Percentiles rank a stretch among this genome's conserved stretches.
These are phyloP conservation scores for Larimichthys polyactis DNA, from an alignment of 2,113 vertebrate species.

Conservation along the genomic window DNA sequence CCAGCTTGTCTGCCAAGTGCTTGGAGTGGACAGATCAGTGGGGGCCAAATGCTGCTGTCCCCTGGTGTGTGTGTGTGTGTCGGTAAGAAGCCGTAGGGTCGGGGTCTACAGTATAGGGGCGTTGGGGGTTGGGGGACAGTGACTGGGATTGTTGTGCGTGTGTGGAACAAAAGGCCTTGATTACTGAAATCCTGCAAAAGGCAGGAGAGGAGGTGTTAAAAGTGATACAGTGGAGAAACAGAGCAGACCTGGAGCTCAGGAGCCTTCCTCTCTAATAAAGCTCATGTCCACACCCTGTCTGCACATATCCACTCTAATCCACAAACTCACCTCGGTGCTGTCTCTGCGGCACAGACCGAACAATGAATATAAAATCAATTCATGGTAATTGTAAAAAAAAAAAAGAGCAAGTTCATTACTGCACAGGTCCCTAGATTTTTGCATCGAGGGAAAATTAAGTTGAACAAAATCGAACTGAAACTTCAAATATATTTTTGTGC, in stretches of 20 bases:
- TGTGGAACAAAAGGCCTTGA: slow-evolving; percentile 84
- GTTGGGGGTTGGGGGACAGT: slow-evolving; percentile 57
- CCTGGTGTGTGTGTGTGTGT: slow-evolving; percentile 60
- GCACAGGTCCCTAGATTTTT: neutral
- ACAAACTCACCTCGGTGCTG: slow-evolving; percentile 46
- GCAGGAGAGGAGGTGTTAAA: slow-evolving; percentile 82
- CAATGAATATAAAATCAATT: neutral
- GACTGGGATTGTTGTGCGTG: slow-evolving; percentile 68
- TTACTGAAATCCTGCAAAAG: slow-evolving; percentile 84
- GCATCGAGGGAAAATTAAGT: neutral
- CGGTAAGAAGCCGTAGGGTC: slow-evolving; percentile 12
- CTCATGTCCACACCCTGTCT: slow-evolving; percentile 75
- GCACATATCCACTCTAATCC: slow-evolving; percentile 69
- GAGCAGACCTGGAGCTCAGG: slow-evolving; percentile 54
- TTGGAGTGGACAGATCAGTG: slow-evolving; percentile 53
- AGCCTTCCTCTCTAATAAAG: slow-evolving; percentile 52
- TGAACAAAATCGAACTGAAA: neutral
- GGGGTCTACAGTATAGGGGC: slow-evolving; percentile 33
- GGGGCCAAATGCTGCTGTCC: slow-evolving; percentile 73
- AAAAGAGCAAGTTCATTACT: neutral
- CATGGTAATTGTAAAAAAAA: no score
- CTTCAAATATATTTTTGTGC: neutral
- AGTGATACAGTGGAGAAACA: slow-evolving; percentile 74
- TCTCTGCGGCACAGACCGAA: neutral
- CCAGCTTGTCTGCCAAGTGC: slow-evolving; percentile 73